Conservation (phyloP, 2,797 vertebrate genomes). For the Myotis findleyi region DNA sequence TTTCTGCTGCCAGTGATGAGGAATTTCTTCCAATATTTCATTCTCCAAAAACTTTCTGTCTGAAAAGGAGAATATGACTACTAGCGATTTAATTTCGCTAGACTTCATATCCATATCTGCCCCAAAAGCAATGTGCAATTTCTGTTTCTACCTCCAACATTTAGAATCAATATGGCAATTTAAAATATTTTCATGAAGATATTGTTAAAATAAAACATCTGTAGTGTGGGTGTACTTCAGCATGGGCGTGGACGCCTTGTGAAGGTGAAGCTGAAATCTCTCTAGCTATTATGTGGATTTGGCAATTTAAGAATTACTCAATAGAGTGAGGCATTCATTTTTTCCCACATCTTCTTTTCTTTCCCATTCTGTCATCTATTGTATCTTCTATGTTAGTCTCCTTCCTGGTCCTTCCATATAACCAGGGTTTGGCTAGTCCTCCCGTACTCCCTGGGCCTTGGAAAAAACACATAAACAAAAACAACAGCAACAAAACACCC, state of each 20-base stretch:
- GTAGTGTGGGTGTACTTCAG: neutral
- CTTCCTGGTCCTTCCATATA: neutral
- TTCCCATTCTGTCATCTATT: neutral
- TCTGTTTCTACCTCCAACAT: constrained; percentile 7
- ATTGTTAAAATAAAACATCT: constrained; percentile 21
- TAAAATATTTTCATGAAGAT: constrained; percentile 28
- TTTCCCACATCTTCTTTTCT: neutral
- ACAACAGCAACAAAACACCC: neutral
- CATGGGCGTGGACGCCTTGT: neutral
- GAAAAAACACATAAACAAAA: neutral
- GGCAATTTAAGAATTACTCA: neutral
- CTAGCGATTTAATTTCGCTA: constrained; percentile 44
- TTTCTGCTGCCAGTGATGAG: constrained; percentile 55
- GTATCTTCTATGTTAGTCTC: neutral
- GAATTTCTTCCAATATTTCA: constrained; percentile 60
- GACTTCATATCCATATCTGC: constrained; percentile 49
- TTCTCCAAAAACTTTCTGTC: constrained; percentile 45
- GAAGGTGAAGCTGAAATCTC: neutral
- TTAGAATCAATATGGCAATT: neutral
- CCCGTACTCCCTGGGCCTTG: neutral
- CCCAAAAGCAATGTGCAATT: neutral
- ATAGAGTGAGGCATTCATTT: fast-evolving
- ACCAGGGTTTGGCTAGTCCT: neutral
- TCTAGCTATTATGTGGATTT: neutral
- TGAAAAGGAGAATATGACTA: neutral